Base-by-base conservation (phyloP, 2,888 invertebrate species). In the Dolichopus griseipennis region DNA sequence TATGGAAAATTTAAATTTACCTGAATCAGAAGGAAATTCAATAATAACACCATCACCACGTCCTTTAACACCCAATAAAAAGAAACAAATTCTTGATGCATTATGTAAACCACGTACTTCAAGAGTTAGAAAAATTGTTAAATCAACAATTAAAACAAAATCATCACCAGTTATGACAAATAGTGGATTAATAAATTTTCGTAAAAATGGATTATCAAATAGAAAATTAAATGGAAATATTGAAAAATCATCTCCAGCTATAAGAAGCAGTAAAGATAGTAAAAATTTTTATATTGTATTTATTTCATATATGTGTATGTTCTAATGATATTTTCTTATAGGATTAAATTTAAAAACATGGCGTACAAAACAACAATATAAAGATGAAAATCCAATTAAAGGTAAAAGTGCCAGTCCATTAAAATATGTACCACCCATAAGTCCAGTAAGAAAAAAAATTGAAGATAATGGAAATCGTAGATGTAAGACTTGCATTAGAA, bases 331-430 rank as follows among this genome's bases (percentile, higher is more conserved):
- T 52, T 52, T 37, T 37, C 8, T 27, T 27, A 15, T 18, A 63
- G 72, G 72, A 7, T 66, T 72, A 68, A 73, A 71, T 43, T 67
- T 73, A 20, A 65, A 71, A 37, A 68, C 72, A 10, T 72, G 72
- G 72, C 70, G 69, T 21, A 69, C 72, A 7, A 69, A 70, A 21
- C 70, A 72, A 33, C 68, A 71, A 63, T 63, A 27, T 15, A 62
- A 62, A 22, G 22, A 21, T 10, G 21, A 27, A 63, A 12, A 22
- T 27, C 21, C 21, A 21, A 63, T 18, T 22, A 43, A 61, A 12
- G 67, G 67, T 52, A 70, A 67, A 66, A 68, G 65, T 65, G 67
- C 64, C 6, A 52, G 52, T 12, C 68, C 67, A 37, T 18, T 27
- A 10, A 63, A 52, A 52, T 52, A 52, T 52, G 52, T 52, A 18